Base-by-base conservation (phyloP, 2,113 vertebrate species). In the Cavia porcellus region DNA sequence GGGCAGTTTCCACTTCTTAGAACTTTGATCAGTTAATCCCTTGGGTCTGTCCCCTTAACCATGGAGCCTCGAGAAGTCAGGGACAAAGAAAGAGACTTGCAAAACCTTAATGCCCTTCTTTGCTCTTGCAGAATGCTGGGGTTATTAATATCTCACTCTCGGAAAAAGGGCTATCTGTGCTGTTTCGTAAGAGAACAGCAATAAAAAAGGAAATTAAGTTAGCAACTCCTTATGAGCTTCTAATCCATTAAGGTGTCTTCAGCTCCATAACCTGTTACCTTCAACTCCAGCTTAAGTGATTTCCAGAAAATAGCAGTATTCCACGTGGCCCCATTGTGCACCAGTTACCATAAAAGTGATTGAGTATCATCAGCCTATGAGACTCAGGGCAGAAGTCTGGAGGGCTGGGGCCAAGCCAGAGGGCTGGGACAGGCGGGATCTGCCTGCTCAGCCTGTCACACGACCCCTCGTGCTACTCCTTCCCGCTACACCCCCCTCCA, bases 161-260 rank as follows among this genome's bases (percentile, higher is more conserved):
- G 28, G 7, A 92, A 80, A 96, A 95, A 94, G 88, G 91, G 59
- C 92, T 95, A 10, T 30, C 45, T 59, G 50, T 14, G 42, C 83
- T 84, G 93, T 96, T 94, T 88, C 94, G 62, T 89, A 96, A 93
- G 32, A 96, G 96, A 97, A 91, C 55, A 95, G 94, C 66, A 98
- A 95, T 95, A 95, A 95, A 96, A 57, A 96, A 97, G 90, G 87
- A 96, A 98, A 98, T 97, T 96, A 98, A 98, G 98, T 96, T 96
- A 98, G 95, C 93, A 98, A 95, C 95, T 97, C 89, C 0, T 0
- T 10, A 0, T 96, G 93, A 95, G 95, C 35, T 57, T 95, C 88
- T 96, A 85, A 97, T 62, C 97, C 94, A 97, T 96, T 77, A 95
- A 66, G 92, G 90, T 32, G 94, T 84, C 74, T 94, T 97, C 62